Conservation (phyloP, 2,888 invertebrate species). For the Pharmacophagus antenor region DNA sequence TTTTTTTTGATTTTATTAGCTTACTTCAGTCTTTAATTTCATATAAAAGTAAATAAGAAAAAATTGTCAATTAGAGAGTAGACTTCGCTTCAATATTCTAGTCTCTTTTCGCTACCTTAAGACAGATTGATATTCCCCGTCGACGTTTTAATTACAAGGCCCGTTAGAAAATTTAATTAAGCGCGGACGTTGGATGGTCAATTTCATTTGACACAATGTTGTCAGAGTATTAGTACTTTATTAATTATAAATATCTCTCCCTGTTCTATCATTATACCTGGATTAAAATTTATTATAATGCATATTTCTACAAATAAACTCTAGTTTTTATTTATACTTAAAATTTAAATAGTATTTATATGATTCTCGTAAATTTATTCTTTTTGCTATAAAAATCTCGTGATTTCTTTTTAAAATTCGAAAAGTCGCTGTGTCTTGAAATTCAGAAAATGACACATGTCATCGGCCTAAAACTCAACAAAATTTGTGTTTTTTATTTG, state of each 20-base stretch:
- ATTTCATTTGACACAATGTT: conserved; percentile 28
- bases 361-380: conserved; percentile 8
- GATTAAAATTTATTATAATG: not conserved
- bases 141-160: conserved; percentile 29
- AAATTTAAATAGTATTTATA: conserved; percentile 3
- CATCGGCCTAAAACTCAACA: conserved; percentile 64
- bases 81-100: not conserved
- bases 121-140: conserved; percentile 25
- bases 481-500: conserved; percentile 67
- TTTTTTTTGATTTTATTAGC: not conserved
- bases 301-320: not conserved
- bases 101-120: conserved; percentile 11
- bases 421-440: conserved; percentile 53
- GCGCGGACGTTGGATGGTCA: conserved; percentile 17
- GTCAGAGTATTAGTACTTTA: conserved; percentile 17
- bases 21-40: not conserved
- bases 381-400: conserved; percentile 15
- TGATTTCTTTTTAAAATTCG: conserved; percentile 50
- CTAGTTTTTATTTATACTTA: not conserved
- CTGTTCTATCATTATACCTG: not conserved
- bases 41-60: not conserved
- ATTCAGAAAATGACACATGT: conserved; percentile 61
- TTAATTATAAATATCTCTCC: conserved; percentile 6
- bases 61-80: not conserved
- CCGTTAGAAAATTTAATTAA: conserved; percentile 30